Percentiles rank a stretch among this genome's conserved stretches.
Conservation (phyloP, 2,113 vertebrate genomes). For the Actenoides hombroni region DNA sequence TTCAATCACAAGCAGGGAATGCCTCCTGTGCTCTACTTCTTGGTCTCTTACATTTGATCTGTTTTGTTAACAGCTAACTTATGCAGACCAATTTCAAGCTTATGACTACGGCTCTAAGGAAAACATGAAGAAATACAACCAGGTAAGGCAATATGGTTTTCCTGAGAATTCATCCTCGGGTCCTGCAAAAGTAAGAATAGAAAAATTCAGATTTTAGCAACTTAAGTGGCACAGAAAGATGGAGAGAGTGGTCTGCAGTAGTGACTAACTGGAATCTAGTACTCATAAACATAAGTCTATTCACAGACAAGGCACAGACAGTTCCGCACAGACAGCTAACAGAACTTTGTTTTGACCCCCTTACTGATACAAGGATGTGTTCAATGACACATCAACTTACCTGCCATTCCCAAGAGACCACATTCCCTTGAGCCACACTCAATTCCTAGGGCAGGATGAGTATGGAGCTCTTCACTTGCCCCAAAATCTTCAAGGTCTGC, state of each 20-base stretch:
- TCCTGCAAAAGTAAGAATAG: not conserved
- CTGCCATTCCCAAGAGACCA: not conserved
- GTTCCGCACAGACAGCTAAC: not conserved
- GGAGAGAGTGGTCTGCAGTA: not conserved
- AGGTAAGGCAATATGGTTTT: not conserved
- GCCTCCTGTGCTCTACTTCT: not conserved
- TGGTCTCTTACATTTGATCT: not conserved
- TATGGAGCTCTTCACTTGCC: not conserved
- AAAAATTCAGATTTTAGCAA: not conserved
- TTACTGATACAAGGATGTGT: not conserved
- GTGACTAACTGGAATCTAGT: not conserved
- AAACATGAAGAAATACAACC: slow-evolving; percentile 57
- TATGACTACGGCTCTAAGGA: slow-evolving; percentile 22
- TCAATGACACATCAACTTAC: not conserved
- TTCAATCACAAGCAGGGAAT: not conserved
- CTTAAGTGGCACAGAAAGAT: not conserved
- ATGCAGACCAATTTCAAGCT: not conserved
- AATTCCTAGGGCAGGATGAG: not conserved
- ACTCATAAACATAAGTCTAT: not conserved
- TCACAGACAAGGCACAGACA: not conserved
- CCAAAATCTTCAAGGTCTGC: not conserved
- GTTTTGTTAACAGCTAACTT: not conserved
- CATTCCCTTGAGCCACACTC: not conserved
- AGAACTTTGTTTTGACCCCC: not conserved
- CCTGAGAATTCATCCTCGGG: not conserved